Evolutionary conservation across 2,113 vertebrate genomes (phyloP).

Genomic region (Dunckerocampus dactyliophorus): DNA sequence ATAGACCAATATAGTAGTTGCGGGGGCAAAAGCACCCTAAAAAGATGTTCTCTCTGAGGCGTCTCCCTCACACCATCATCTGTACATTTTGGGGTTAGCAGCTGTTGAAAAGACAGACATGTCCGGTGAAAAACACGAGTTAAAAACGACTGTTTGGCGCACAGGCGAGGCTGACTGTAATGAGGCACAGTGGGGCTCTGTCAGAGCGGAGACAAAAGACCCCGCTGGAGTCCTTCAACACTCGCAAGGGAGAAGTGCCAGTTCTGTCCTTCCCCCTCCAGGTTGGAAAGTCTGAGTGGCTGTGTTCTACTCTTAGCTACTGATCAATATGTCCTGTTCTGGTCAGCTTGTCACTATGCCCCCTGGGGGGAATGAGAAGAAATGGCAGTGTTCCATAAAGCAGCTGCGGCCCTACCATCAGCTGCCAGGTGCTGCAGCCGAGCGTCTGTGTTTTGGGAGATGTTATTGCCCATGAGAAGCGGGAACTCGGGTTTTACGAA

Average conservation of each 20-base stretch:
- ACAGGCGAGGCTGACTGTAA: constrained; percentile 46
- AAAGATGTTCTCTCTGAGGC: constrained; percentile 10
- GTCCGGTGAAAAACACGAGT: constrained; percentile 31
- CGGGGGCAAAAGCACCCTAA: background rate
- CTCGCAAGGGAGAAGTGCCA: constrained; percentile 44
- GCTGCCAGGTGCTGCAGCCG: constrained; percentile 25
- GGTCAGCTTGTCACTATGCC: constrained; percentile 47
- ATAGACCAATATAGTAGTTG: constrained; percentile 1
- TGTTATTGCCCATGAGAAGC: constrained; percentile 16
- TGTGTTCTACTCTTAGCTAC: constrained; percentile 57
- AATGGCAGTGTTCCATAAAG: constrained; percentile 42
- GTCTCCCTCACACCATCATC: constrained; percentile 15
- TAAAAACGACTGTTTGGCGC: constrained; percentile 19
- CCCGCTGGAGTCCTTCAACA: constrained; percentile 45
- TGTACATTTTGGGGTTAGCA: constrained; percentile 19
- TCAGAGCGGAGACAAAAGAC: constrained; percentile 58
- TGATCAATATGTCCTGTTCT: constrained; percentile 62
- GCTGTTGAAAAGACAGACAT: constrained; percentile 17
- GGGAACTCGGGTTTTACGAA: constrained; percentile 4
- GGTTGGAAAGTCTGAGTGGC: constrained; percentile 48
- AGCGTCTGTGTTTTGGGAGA: constrained; percentile 29
- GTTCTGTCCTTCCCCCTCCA: constrained; percentile 45
- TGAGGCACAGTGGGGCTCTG: constrained; percentile 48
- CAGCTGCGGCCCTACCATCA: constrained; percentile 30
- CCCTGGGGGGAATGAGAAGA: constrained; percentile 39